phyloP scores from a whole-genome alignment of 2,888 invertebrate species.

The Marasmarcha lunaedactyla region DNA sequence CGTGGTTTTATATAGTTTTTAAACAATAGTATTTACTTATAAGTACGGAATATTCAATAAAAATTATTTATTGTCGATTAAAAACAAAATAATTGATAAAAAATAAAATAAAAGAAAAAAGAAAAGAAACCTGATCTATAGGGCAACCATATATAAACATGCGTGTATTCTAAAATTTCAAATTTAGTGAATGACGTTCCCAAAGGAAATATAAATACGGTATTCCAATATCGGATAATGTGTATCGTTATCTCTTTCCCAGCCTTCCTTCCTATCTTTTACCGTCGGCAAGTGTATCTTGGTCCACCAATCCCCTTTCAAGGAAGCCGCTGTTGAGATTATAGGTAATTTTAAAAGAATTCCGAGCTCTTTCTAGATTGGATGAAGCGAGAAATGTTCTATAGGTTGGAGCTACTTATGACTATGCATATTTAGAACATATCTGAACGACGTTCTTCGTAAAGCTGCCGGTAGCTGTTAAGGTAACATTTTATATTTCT shows the following conservation, averaged over 20 bases:
- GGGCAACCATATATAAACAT: too few species aligned
- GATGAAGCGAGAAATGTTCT: constrained; percentile 46
- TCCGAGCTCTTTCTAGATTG: constrained; percentile 18
- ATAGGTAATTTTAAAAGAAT: background rate
- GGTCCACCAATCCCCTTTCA: constrained; percentile 20
- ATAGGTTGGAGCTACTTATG: constrained; percentile 60
- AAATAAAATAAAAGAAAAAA: too few species aligned
- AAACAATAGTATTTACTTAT: too few species aligned
- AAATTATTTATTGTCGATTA: too few species aligned
- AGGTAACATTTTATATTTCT: too few species aligned
- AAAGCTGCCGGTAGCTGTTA: constrained; percentile 37
- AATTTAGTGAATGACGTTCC: constrained; percentile 32
- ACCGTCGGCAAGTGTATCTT: constrained; percentile 23
- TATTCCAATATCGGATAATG: constrained; percentile 61
- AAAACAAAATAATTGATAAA: too few species aligned
- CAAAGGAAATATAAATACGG: constrained; percentile 57
- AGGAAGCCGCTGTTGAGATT: too few species aligned
- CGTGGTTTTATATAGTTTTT: too few species aligned
- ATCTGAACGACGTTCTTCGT: constrained; percentile 40
- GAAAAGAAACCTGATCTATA: too few species aligned
- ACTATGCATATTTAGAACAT: constrained; percentile 67
- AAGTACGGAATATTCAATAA: too few species aligned
- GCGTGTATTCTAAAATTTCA: too few species aligned
- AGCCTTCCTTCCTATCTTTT: constrained; percentile 30
- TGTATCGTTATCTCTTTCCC: constrained; percentile 49